A percentile compares a stretch with the other conserved stretches of the same genome.
These are phyloP conservation scores for Girardinus metallicus DNA, from an alignment of 2,797 vertebrate genomes.

Conservation along the genomic window DNA sequence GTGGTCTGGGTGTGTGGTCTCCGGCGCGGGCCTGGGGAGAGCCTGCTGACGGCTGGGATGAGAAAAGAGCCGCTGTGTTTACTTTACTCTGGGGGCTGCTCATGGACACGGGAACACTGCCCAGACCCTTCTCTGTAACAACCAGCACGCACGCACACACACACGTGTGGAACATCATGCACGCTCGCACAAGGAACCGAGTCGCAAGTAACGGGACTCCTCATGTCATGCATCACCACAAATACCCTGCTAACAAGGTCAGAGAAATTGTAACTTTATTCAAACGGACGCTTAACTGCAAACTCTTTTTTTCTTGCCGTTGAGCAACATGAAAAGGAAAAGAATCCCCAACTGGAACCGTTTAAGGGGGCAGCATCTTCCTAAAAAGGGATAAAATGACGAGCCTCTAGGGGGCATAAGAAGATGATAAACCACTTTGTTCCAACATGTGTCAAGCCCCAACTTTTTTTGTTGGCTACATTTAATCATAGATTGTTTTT, in stretches of 20 bases:
- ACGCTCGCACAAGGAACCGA: constrained; percentile 1
- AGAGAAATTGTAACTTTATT: constrained; percentile 50
- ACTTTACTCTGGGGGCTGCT: constrained; percentile 91
- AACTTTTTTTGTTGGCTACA: constrained; percentile 32
- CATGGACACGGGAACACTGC: constrained; percentile 93
- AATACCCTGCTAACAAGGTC: constrained; percentile 59
- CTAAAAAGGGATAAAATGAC: constrained; percentile 13
- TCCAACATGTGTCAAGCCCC: constrained; percentile 42
- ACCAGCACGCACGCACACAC: constrained; percentile 34
- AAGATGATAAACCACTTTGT: constrained; percentile 22
- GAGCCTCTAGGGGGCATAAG: constrained; percentile 69
- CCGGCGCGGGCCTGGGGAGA: constrained; percentile 78
- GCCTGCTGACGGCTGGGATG: constrained; percentile 83
- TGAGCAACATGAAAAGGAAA: constrained; percentile 44
- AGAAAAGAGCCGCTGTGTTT: constrained; percentile 92
- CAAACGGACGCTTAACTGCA: constrained; percentile 15
- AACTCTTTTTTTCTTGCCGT: constrained; percentile 41
- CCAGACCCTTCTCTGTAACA: constrained; percentile 81
- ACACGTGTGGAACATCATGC: constrained; percentile 3
- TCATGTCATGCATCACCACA: constrained; percentile 62
- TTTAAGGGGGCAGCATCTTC: constrained; percentile 25
- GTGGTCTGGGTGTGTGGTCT: constrained; percentile 84
- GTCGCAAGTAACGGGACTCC: constrained; percentile 39
- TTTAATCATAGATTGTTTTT: constrained; percentile 51
- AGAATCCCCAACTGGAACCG: constrained; percentile 50